These are phyloP conservation scores for Phalacrocorax aristotelis DNA, from an alignment of 2,113 vertebrate species.

Conservation along the genomic window DNA sequence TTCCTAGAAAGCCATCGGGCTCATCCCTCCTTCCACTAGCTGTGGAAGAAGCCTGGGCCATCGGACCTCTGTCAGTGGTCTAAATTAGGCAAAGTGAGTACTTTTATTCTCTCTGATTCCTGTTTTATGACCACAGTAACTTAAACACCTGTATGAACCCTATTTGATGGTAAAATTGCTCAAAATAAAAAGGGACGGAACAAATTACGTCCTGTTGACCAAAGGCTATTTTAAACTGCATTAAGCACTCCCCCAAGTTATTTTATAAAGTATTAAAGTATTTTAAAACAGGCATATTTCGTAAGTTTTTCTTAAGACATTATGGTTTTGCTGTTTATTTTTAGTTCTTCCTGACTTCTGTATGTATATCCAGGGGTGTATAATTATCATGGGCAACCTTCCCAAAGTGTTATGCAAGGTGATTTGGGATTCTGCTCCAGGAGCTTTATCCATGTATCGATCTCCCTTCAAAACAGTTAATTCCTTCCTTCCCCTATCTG, in stretches of 20 bases:
- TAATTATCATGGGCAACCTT: not conserved
- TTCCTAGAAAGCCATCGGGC: not conserved
- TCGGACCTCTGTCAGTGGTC: not conserved
- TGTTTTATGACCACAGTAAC: not conserved
- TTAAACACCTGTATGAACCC: not conserved
- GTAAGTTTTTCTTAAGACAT: not conserved
- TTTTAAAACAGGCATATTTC: not conserved
- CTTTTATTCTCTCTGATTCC: not conserved
- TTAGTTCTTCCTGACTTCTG: not conserved
- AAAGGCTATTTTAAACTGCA: not conserved
- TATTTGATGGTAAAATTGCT: not conserved
- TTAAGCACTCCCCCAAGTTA: not conserved
- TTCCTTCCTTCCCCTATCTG: not conserved
- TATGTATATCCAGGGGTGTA: not conserved
- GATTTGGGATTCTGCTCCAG: not conserved
- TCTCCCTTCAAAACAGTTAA: not conserved
- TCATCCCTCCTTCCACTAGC: not conserved
- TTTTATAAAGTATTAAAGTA: not conserved
- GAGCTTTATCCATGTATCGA: not conserved
- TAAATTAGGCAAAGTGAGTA: not conserved
- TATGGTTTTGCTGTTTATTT: not conserved
- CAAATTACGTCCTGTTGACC: not conserved
- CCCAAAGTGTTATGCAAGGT: not conserved
- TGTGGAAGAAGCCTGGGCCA: not conserved
- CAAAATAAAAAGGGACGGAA: not conserved